Percentiles rank a stretch among this genome's conserved stretches.
These are phyloP conservation scores for Andrena bicolor DNA, from an alignment of 2,888 invertebrate species.

Conservation along the genomic window DNA sequence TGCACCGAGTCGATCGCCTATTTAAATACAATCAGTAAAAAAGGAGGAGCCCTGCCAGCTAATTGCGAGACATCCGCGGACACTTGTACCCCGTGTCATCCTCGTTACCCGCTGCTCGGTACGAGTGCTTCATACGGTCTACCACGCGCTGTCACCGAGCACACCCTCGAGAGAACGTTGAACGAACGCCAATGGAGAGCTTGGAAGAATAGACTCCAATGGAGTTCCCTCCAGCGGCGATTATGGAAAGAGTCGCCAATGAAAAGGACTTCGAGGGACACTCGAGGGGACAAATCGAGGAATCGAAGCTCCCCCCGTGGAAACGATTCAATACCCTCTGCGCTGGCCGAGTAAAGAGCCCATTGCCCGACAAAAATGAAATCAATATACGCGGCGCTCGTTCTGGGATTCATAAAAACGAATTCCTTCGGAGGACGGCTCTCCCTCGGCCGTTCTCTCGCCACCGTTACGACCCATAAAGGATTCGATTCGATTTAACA, in stretches of 20 bases:
- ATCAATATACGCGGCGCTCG: constrained; percentile 18
- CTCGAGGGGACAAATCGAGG: not conserved
- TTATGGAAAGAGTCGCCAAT: not conserved
- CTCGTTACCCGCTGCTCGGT: constrained; percentile 21
- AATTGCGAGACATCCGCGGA: constrained; percentile 41
- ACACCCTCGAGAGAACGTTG: not conserved
- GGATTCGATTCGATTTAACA: constrained; percentile 26
- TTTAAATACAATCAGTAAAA: constrained; percentile 55
- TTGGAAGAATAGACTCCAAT: not conserved
- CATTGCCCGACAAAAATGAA: not conserved
- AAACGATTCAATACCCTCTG: not conserved
- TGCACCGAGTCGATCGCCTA: constrained; percentile 26
- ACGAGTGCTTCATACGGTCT: not conserved
- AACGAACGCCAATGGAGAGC: not conserved
- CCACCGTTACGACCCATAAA: constrained; percentile 39
- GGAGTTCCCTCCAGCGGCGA: not conserved
- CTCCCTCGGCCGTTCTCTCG: not conserved
- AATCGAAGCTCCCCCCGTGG: not conserved
- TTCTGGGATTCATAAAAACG: constrained; percentile 34
- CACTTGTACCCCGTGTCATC: constrained; percentile 2
- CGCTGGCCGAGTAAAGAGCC: not conserved
- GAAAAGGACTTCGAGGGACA: not conserved
- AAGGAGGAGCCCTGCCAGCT: constrained; percentile 12
- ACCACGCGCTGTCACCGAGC: not conserved
- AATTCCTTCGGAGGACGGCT: constrained; percentile 28